Base-by-base conservation (phyloP, 1,140 invertebrate species). In the Drosophila pruinosa region DNA sequence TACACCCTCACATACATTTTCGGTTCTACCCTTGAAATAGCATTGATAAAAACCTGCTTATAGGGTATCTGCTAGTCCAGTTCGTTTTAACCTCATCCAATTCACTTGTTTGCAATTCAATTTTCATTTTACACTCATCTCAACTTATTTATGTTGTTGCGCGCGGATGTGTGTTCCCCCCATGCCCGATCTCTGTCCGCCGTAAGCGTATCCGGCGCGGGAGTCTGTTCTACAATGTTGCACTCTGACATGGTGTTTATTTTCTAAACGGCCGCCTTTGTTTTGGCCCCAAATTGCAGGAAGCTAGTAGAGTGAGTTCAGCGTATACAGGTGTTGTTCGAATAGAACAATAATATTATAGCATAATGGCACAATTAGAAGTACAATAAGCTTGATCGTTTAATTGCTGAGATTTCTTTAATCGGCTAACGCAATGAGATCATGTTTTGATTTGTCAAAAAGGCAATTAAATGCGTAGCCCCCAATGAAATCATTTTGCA, bases 111-210 rank as follows among this genome's bases (percentile, higher is more conserved):
- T 81, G 83, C 77, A 85, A 90, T 89, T 79, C 48, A 89, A 89
- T 71, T 81, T 89, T 90, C 74, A 82, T 81, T 90, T 88, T 82
- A 89, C 83, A 89, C 64, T 63, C 64, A 82, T 57, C 67, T 59
- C 61, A 86, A 72, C 75, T 88, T 86, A 85, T 85, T 86, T 86
- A 85, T 73, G 77, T 77, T 69, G 56, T 76, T 52, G 45, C 58
- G 68, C 52, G 45, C 83, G 83, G 79, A 89, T 89, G 70, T 52
- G 48, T 19, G 12, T 36, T 69, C 21, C 5, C 21, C 43, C 1
- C 19, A 24, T 12, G 3, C 43, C 21, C 17, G 17, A 10, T 19
- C 10, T 3, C 21, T 12, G 12, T 39, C 36, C 36, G 36, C 43
- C 70, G 63, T 36, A 15, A 28, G 57, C 19, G 62, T 57, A 59